Conservation (phyloP, 2,797 vertebrate genomes). For the Dipus sagitta region DNA sequence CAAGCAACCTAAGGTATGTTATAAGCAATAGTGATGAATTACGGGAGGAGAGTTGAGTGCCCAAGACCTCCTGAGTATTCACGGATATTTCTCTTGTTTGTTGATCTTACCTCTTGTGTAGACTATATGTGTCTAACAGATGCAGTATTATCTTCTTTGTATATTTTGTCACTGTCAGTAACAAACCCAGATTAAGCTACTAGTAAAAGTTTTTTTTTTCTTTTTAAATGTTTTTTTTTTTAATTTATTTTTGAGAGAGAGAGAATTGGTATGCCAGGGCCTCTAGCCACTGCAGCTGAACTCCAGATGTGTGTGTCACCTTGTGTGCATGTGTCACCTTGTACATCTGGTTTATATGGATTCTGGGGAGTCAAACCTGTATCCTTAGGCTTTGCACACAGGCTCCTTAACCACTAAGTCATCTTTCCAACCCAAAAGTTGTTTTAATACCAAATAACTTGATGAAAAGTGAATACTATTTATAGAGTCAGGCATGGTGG, state of each 20-base stretch:
- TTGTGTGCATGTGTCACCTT: no score
- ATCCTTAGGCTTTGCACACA: no score
- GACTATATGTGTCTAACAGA: background rate
- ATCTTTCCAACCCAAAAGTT: no score
- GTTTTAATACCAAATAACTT: background rate
- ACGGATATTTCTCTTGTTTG: background rate
- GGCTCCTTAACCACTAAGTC: no score
- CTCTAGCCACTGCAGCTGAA: no score
- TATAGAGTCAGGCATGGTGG: background rate
- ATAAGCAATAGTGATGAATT: fast-evolving
- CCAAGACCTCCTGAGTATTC: fast-evolving
- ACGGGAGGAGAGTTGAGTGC: background rate
- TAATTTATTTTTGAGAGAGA: no score
- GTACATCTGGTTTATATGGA: no score
- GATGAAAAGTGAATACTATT: background rate
- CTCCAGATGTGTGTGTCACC: no score
- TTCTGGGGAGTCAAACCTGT: no score
- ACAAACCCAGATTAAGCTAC: background rate
- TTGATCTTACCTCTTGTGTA: background rate
- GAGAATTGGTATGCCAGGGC: no score
- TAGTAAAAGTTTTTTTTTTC: background rate
- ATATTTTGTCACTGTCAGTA: background rate
- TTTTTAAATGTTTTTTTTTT: no score
- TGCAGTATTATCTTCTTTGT: background rate
- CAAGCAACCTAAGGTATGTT: background rate